Conservation (phyloP, 2,797 vertebrate species). For the Pteropus rufus region DNA sequence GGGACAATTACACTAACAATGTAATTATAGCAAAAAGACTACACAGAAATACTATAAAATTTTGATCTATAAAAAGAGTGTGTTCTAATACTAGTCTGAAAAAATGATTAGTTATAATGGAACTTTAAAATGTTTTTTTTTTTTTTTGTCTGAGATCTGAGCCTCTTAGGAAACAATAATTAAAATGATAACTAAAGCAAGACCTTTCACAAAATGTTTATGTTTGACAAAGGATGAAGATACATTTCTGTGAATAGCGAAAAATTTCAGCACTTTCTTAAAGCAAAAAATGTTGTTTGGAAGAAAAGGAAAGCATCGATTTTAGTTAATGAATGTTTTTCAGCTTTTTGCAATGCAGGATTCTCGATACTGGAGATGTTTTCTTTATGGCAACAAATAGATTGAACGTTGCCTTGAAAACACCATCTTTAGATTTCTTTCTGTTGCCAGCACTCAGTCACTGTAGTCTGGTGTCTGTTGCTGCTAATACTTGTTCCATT, state of each 20-base stretch:
- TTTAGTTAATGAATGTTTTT: conserved; percentile 59
- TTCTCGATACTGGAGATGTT: background rate
- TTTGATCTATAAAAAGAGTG: background rate
- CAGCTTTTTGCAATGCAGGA: background rate
- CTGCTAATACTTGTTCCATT: background rate
- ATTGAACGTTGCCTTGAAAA: conserved; percentile 25
- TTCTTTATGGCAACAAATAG: conserved; percentile 48
- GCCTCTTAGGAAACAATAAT: conserved; percentile 10
- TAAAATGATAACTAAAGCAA: background rate
- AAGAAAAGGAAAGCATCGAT: conserved; percentile 53
- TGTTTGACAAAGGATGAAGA: background rate
- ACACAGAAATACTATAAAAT: background rate
- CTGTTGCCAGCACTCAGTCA: background rate
- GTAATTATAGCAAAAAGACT: background rate
- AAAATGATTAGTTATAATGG: background rate
- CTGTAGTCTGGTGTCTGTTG: background rate
- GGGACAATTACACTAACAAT: background rate
- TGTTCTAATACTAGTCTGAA: background rate
- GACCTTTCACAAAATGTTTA: background rate
- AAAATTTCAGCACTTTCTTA: conserved; percentile 6
- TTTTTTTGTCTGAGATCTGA: background rate
- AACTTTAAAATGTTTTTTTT: background rate
- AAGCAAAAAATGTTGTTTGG: conserved; percentile 17
- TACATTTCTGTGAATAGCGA: background rate
- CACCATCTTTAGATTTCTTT: background rate